Percentiles rank a stretch among this genome's conserved stretches.
Evolutionary conservation across 1,140 invertebrate species (phyloP).

Genomic region (Drosophila repleta): DNA sequence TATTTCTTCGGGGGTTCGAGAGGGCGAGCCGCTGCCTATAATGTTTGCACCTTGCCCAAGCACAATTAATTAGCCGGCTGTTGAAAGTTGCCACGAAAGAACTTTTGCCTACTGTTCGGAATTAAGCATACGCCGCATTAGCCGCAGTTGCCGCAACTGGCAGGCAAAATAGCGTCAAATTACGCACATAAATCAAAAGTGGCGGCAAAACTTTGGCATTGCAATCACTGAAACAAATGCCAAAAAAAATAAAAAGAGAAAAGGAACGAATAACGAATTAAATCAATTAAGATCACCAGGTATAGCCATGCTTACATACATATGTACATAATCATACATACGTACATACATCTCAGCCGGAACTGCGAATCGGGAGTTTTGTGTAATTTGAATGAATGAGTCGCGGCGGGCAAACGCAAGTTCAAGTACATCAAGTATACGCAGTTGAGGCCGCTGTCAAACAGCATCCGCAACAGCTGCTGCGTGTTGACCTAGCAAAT

Average conservation of each 20-base stretch:
- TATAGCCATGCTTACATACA: background rate
- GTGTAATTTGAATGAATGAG: conserved; percentile 43
- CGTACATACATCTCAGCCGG: conserved; percentile 16
- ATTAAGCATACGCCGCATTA: conserved; percentile 62
- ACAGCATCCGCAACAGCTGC: conserved; percentile 33
- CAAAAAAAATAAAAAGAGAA: background rate
- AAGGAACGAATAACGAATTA: conserved; percentile 18
- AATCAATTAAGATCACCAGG: conserved; percentile 63
- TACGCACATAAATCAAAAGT: conserved; percentile 69
- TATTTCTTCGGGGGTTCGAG: conserved; percentile 15
- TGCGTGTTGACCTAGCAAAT: background rate
- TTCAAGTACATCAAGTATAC: conserved; percentile 54
- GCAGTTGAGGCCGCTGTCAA: conserved; percentile 35
- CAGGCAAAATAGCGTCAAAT: conserved; percentile 53
- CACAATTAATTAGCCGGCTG: conserved; percentile 66
- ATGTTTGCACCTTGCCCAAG: conserved; percentile 59
- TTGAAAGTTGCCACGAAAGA: conserved; percentile 40
- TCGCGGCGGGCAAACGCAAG: conserved; percentile 29
- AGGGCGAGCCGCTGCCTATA: conserved; percentile 33
- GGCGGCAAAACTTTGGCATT: conserved; percentile 33
- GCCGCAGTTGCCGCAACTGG: conserved; percentile 20
- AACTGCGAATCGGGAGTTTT: conserved; percentile 24
- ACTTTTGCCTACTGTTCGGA: conserved; percentile 54
- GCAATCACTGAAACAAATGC: background rate
- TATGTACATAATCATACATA: too few species aligned